Evolutionary conservation across 2,113 vertebrate genomes (phyloP).

Genomic region (Campylomormyrus numenius): DNA sequence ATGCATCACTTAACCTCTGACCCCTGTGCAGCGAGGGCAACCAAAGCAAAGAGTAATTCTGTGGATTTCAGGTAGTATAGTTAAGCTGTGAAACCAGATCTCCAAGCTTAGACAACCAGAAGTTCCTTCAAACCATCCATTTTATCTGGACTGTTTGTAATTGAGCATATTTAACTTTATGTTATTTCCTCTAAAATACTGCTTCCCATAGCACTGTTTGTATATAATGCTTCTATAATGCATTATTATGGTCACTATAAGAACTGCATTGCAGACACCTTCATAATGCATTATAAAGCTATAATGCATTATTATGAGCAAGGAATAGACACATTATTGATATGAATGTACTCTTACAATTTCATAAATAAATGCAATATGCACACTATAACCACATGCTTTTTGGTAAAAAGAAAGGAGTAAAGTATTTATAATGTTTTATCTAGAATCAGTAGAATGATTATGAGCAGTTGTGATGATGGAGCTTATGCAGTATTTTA

Average conservation of each 20-base stretch:
- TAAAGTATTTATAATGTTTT: background rate
- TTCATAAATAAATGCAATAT: background rate
- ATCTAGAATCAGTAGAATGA: background rate
- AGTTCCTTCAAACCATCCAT: background rate
- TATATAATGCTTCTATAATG: background rate
- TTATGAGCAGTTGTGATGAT: background rate
- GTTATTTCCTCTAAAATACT: background rate
- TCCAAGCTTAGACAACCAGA: background rate
- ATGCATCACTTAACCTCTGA: constrained; percentile 13
- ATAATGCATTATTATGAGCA: background rate
- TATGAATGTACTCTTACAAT: background rate
- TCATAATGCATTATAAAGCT: background rate
- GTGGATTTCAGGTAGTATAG: background rate
- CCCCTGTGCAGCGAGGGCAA: background rate
- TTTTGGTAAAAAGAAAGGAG: background rate
- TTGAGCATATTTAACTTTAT: background rate
- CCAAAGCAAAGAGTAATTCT: background rate
- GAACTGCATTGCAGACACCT: background rate
- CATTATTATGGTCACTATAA: background rate
- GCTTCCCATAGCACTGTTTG: background rate
- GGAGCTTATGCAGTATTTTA: background rate
- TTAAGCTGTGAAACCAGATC: background rate
- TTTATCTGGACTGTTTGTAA: background rate
- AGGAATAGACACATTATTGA: background rate
- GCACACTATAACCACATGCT: background rate